Evolutionary conservation across 1,140 invertebrate genomes (phyloP), one percentile per base, ranked within the genome.

Genomic region (Drosophila sp.): DNA sequence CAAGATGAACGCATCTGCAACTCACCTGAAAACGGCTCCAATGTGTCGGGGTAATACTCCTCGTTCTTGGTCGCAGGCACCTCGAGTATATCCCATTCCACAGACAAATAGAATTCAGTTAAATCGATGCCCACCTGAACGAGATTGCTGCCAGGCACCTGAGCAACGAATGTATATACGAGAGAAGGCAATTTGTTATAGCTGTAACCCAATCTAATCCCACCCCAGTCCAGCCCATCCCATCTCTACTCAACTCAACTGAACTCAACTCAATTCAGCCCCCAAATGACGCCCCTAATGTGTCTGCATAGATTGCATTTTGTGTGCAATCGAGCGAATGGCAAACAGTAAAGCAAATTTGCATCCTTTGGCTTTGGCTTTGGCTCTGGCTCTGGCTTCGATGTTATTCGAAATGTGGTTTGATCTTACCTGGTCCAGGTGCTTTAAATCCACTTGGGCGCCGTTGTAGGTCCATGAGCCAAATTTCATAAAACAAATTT

Each of bases 391-490:
- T 13, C 13, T n/a, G 1, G 21, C 14, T 34, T 62, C 46, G 13
- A 50, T 50, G 46, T 50, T 96, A 95, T 70, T 97, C 94, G 93
- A 97, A 96, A 87, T 97, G 96, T 78, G 50, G 62, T 27, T 56
- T 21, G 16, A 9, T 36, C 50, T 62, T 29, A 91, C 90, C 92
- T 96, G 95, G 72, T 97, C 94, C 93, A 97, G 96, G 87, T 97
- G 97, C 79, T 96, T 97, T 41, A 97, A 91, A 91, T 98, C 97
- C 46, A 98, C 96, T 94, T 97, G 96, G 82, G 95, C 94, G 2
- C 97, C 97, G 91, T 97, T 97, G 92, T 96, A 98, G 8, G 97
- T 98, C 98, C 98, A 99, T 0, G 97, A 98, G 7, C 98, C 97
- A 84, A 99, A 99, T 92, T 98, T 98, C 96, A 99, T 97, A 72